phyloP scores from a whole-genome alignment of 2,797 vertebrate species.

The Gallinago nigripennis region DNA sequence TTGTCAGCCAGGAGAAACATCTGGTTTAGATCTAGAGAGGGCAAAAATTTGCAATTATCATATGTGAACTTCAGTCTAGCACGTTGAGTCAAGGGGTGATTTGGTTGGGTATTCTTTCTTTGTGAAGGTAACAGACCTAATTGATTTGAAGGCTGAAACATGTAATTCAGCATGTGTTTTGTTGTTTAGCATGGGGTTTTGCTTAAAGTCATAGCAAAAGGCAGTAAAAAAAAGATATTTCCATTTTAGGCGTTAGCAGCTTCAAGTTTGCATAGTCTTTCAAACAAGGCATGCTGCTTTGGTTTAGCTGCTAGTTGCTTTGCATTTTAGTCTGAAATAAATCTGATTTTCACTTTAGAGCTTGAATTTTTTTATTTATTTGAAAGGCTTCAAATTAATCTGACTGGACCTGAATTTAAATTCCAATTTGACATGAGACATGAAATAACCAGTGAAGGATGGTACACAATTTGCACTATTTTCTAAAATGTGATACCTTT shows the following conservation, averaged over 20 bases:
- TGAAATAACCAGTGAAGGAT: not conserved
- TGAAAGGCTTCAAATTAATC: not conserved
- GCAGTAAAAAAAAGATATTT: not conserved
- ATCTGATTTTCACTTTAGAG: conserved; percentile 11
- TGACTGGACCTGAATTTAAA: not conserved
- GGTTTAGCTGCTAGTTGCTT: not conserved
- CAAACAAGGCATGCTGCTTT: not conserved
- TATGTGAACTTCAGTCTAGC: not conserved
- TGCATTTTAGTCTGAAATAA: not conserved
- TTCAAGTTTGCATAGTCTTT: not conserved
- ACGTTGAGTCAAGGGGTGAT: not conserved
- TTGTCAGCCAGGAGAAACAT: not conserved
- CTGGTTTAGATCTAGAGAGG: not conserved
- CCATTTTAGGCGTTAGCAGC: not conserved
- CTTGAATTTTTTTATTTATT: not conserved
- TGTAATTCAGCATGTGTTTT: not conserved
- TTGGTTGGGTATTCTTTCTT: not conserved
- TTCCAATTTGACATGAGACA: not conserved
- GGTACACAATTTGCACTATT: not conserved
- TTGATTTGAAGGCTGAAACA: not conserved
- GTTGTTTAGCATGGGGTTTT: not conserved
- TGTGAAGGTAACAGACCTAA: not conserved
- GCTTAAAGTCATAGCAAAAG: not conserved
- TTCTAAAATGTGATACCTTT: conserved; percentile 1
- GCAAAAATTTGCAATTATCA: not conserved